Evolutionary conservation across 2,888 invertebrate species (phyloP), one percentile per base, ranked within the genome.

Genomic region (Galerucella nymphaeae): DNA sequence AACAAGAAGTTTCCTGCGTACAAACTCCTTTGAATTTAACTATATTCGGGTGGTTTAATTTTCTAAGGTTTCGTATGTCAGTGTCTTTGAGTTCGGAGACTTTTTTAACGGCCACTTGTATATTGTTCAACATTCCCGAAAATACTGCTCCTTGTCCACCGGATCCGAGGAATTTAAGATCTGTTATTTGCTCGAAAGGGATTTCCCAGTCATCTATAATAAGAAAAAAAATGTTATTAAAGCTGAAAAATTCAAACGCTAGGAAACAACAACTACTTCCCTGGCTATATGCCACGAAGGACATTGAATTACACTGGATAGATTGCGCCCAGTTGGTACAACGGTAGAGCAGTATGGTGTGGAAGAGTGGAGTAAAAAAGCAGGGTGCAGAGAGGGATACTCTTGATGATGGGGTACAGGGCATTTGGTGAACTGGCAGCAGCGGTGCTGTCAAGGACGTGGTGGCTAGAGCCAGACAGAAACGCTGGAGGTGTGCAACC

Each of bases 141-240:
- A 96, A 98, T 0, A 99, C 98, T 0, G 96, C 95, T 6, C 98
- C 98, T 86, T 99, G 98, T 6, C 98, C 97, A 0, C 99, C 99
- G 73, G 96, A 94, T 0, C 98, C 98, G 69, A 99, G 87, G 92
- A 96, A 98, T 82, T 94, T 91, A 70, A 98, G 88, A 81, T 97
- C 95, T 67, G 91, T 93, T 76, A 99, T 95, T 18, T 92, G 90
- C 83, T 98, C 97, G 86, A 97, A 97, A 1, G 96, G 94, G 75
- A 98, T 95, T 87, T 98, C 97, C 98, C 98, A 98, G 80, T 95
- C 93, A 86, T 96, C 96, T 87, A 87, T 83, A 88, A 81, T 3
- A 62, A 41, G 10, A 42, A 38, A 16, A 38, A 62, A 18, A 8
- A 14, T 14, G 45, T 45, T 38, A 38, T 38, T 8, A 38, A 9